phyloP scores from a whole-genome alignment of 2,797 vertebrate genomes.

The Brotogeris chrysoptera region DNA sequence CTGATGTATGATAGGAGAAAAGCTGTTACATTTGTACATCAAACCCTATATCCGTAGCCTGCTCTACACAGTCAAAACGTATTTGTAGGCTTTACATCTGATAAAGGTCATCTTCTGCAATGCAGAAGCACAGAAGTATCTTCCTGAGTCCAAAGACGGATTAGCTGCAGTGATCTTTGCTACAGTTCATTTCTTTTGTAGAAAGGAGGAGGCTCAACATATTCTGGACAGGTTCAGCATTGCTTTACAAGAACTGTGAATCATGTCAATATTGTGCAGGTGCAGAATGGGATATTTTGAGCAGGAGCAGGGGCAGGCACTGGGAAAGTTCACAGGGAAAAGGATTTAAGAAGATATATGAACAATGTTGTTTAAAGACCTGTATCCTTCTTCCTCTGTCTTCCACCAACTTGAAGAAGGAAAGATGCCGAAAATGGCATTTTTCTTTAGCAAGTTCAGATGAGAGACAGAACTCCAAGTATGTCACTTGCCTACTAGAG shows the following conservation, averaged over 20 bases:
- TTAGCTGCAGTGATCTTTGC: constrained; percentile 8
- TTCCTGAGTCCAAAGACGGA: constrained; percentile 7
- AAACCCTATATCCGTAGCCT: neutral
- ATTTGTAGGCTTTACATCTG: constrained; percentile 4
- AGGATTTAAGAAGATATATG: neutral
- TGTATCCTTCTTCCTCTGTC: neutral
- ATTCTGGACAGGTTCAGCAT: neutral
- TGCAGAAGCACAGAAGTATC: constrained; percentile 18
- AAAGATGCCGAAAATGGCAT: neutral
- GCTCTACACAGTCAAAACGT: neutral
- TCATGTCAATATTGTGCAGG: neutral
- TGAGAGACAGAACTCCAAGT: neutral
- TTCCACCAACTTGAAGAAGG: neutral
- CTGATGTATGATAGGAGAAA: neutral
- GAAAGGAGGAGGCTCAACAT: neutral
- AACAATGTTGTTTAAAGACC: neutral
- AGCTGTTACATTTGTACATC: constrained; percentile 5
- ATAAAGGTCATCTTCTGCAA: constrained; percentile 54
- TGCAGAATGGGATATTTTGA: neutral
- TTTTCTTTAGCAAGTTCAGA: neutral
- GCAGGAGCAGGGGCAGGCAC: neutral
- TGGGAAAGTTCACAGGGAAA: neutral
- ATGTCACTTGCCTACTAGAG: neutral
- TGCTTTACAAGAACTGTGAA: neutral
- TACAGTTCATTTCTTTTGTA: neutral